Evolutionary conservation across 2,113 vertebrate genomes (phyloP).

Genomic region (Phainopepla nitens): DNA sequence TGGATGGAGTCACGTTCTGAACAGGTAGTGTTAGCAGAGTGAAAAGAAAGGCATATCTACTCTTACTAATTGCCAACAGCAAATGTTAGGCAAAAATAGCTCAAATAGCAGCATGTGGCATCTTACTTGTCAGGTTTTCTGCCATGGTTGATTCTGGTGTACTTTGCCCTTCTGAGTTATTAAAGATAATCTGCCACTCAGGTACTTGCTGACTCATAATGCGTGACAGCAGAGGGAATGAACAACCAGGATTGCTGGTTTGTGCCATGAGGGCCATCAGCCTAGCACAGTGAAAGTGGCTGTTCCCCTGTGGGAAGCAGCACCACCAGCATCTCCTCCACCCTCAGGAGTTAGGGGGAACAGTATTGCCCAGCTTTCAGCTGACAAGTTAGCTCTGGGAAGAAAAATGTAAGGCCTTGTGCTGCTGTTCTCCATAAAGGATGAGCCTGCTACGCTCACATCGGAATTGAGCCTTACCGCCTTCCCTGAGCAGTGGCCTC

Average conservation of each 20-base stretch:
- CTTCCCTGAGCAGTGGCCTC: neutral
- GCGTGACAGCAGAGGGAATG: neutral
- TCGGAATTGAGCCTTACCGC: neutral
- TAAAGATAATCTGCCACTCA: neutral
- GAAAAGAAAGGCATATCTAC: neutral
- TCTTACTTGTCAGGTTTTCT: neutral
- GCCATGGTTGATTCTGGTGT: neutral
- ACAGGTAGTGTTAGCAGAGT: neutral
- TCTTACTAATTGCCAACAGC: neutral
- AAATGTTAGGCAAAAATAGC: neutral
- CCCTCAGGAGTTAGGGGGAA: neutral
- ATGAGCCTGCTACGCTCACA: neutral
- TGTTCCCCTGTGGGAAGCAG: neutral
- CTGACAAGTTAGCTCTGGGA: neutral
- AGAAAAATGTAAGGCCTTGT: neutral
- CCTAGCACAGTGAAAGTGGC: neutral
- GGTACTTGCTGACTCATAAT: neutral
- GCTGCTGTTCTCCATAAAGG: neutral
- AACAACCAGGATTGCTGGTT: neutral
- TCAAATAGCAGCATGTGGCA: neutral
- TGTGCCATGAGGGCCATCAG: fast-evolving
- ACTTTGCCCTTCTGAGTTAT: neutral
- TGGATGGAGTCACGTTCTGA: neutral
- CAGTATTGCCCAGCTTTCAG: neutral
- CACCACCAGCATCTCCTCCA: neutral